Base-by-base conservation (phyloP, 2,113 vertebrate genomes). In the Ancistrus triradiatus region DNA sequence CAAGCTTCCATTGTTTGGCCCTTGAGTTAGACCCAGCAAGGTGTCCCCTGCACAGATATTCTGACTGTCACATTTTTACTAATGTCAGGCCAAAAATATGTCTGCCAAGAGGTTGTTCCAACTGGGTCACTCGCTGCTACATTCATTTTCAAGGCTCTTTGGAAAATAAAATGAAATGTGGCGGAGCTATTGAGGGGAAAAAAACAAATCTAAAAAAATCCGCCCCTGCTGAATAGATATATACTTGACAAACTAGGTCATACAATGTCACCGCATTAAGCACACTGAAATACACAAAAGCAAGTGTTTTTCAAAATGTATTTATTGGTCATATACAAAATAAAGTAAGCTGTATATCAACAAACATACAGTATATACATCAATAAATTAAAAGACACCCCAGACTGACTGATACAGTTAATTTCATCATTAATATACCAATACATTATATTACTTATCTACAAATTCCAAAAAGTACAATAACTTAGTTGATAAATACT, bases 261-360 rank as follows among this genome's bases (percentile, higher is more conserved):
- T 60, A 52, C 40, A 65, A 42, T 50, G 35, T 25, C 37, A 64
- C 14, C 8, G 6, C 38, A 35, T 44, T 13, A 65, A n/a, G 7
- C 38, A 51, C n/a, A n/a, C n/a, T 27, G 13, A 11, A 19, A 17
- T 2, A 17, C 19, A n/a, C 11, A 4, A 66, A 27, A 2, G 7
- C 43, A 35, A 25, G 1, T 35, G 27, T 84, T 91, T 85, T 91
- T 91, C 85, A 90, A 90, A 96, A 94, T 90, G 88, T 84, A 77
- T 97, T 98, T 98, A 98, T 96, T 97, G 88, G 86, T 95, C 93
- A 94, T 95, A 93, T 95, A 95, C 88, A 97, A 94, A 95, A 94
- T 95, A 93, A 95, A 93, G 89, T 91, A 93, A 91, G 90, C 87
- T 93, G 92, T 90, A 91, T 93, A 91, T 95, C 90, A 87, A 89